phyloP scores from a whole-genome alignment of 2,888 invertebrate genomes.

The Melinopterus prodromus region DNA sequence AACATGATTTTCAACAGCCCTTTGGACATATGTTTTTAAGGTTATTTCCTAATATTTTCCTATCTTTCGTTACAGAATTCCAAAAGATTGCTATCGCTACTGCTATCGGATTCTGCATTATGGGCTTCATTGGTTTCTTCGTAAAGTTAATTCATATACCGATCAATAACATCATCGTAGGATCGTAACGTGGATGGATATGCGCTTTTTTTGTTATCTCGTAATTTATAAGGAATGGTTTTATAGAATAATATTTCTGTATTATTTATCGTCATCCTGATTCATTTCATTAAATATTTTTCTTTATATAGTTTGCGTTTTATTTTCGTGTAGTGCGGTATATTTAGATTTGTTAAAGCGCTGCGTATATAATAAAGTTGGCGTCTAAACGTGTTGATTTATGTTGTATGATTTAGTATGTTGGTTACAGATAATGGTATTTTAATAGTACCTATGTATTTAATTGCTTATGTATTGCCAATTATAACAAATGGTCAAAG shows the following conservation, averaged over 20 bases:
- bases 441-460: too few relatives aligned
- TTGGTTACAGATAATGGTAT: too few relatives aligned
- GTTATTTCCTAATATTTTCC: background rate
- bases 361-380: too few relatives aligned
- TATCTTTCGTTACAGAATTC: constrained; percentile 79
- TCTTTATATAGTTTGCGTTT: constrained; percentile 37
- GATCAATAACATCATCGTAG: constrained; percentile 95
- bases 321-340: background rate
- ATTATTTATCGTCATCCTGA: constrained; percentile 33
- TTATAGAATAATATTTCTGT: constrained; percentile 28
- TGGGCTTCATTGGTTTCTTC: constrained; percentile 99
- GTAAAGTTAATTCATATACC: constrained; percentile 99
- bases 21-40: constrained; percentile 5
- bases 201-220: constrained; percentile 12
- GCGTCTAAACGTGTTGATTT: too few relatives aligned
- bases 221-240: constrained; percentile 31
- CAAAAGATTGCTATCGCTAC: constrained; percentile 99
- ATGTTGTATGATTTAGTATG: too few relatives aligned
- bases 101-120: constrained; percentile 99
- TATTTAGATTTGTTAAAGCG: too few relatives aligned
- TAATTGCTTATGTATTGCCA: too few relatives aligned
- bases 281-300: constrained; percentile 40
- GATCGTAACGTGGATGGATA: constrained; percentile 64
- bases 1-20: background rate
- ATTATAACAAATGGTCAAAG: too few relatives aligned